Conservation (phyloP, 1,140 invertebrate genomes). For the Eurosta solidaginis region DNA sequence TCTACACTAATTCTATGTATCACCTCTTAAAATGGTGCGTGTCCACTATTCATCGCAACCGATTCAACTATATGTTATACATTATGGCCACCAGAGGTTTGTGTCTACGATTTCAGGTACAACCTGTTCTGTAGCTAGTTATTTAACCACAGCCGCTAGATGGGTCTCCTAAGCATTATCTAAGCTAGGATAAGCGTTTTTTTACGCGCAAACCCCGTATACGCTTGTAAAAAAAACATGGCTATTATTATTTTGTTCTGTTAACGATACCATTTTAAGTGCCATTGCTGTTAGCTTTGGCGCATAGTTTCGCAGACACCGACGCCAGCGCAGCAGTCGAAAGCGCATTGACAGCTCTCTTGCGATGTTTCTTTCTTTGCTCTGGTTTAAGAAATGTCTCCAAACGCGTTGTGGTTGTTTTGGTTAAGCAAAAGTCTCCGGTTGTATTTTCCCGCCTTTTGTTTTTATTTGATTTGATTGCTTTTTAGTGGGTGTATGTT, state of each 20-base stretch:
- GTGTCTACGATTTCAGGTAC: too few relatives aligned
- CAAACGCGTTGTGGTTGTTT: background rate
- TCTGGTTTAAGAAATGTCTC: slow-evolving; percentile 12
- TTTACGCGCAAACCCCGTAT: too few relatives aligned
- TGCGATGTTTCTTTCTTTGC: too few relatives aligned
- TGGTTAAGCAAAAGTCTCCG: background rate
- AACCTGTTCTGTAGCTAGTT: too few relatives aligned
- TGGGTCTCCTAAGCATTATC: too few relatives aligned
- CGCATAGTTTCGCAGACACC: background rate
- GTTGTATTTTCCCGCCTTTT: slow-evolving; percentile 23
- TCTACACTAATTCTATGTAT: too few relatives aligned
- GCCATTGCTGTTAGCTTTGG: background rate
- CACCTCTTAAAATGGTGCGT: too few relatives aligned
- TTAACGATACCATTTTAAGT: background rate
- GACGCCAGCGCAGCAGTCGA: background rate
- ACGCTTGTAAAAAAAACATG: background rate
- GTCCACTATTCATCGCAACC: too few relatives aligned
- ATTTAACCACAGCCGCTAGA: too few relatives aligned
- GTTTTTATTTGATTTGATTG: background rate
- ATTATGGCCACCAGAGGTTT: too few relatives aligned
- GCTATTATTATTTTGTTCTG: background rate
- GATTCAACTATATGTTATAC: too few relatives aligned
- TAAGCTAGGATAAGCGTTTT: too few relatives aligned
- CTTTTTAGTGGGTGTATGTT: background rate
- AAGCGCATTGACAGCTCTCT: background rate